These are phyloP conservation scores for Peromyscus maniculatus DNA, from an alignment of 2,113 vertebrate species.

Conservation along the genomic window DNA sequence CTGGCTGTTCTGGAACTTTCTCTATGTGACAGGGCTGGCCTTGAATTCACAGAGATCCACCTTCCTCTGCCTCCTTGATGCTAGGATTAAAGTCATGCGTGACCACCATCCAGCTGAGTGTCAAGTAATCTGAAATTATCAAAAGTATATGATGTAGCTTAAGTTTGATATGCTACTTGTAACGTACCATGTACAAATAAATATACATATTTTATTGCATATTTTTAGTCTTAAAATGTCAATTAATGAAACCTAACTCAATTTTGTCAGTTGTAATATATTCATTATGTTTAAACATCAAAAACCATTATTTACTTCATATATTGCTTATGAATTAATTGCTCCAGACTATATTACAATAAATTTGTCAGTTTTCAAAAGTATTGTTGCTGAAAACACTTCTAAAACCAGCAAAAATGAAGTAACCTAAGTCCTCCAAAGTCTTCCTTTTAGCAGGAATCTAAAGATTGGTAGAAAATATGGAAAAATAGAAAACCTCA, in stretches of 20 bases:
- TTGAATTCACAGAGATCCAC: background rate
- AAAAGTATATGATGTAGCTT: background rate
- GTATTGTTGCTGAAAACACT: background rate
- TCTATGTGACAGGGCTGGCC: background rate
- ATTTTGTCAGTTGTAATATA: background rate
- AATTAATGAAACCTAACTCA: conserved; percentile 29
- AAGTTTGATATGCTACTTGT: background rate
- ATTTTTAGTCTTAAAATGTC: background rate
- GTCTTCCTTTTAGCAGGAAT: background rate
- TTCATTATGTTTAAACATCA: conserved; percentile 5
- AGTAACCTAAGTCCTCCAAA: background rate
- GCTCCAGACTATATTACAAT: background rate
- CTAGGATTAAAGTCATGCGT: background rate
- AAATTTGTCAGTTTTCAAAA: background rate
- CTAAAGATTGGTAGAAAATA: background rate
- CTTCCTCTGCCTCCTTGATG: background rate
- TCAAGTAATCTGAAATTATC: conserved; percentile 4
- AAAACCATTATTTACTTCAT: conserved; percentile 47
- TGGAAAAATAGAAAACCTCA: background rate
- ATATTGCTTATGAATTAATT: background rate
- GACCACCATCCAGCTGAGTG: background rate
- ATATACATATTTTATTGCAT: background rate
- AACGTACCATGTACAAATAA: background rate
- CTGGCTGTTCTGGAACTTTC: background rate
- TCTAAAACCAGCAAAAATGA: background rate